Evolutionary conservation across 2,888 invertebrate species (phyloP).

Genomic region (Callimorpha dominula): DNA sequence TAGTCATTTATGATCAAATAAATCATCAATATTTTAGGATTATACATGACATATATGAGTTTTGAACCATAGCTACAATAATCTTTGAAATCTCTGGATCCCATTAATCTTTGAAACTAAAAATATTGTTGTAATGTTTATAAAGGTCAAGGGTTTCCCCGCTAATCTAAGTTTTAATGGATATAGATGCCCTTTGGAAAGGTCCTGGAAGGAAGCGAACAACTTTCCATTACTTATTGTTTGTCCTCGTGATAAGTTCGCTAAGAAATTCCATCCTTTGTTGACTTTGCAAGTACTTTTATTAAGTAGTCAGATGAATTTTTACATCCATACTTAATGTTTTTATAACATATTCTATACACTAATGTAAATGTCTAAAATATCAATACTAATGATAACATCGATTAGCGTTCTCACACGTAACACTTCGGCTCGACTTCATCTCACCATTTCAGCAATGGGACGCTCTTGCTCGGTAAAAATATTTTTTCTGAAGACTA

Average conservation of each 20-base stretch:
- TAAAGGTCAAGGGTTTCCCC: conserved; percentile 25
- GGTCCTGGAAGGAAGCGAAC: conserved; percentile 20
- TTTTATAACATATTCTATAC: too few relatives aligned
- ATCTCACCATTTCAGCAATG: too few relatives aligned
- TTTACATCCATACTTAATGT: neutral
- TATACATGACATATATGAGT: neutral
- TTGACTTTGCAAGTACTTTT: conserved; percentile 19
- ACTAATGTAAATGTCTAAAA: too few relatives aligned
- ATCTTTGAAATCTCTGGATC: neutral
- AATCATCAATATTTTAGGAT: too few relatives aligned
- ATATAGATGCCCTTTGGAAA: conserved; percentile 40
- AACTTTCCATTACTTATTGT: conserved; percentile 29
- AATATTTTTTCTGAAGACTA: too few relatives aligned
- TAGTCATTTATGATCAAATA: too few relatives aligned
- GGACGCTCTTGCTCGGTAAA: too few relatives aligned
- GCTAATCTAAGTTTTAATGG: conserved; percentile 56
- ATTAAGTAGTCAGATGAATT: neutral
- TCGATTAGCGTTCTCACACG: too few relatives aligned
- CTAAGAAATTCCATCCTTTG: conserved; percentile 29
- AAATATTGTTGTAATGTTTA: conserved; percentile 31
- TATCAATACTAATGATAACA: too few relatives aligned
- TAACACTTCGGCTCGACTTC: too few relatives aligned
- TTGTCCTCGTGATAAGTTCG: conserved; percentile 28
- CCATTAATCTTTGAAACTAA: conserved; percentile 26
- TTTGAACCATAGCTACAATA: conserved; percentile 1